These are phyloP conservation scores for Peromyscus eremicus DNA, from an alignment of 2,797 vertebrate genomes.

Conservation along the genomic window DNA sequence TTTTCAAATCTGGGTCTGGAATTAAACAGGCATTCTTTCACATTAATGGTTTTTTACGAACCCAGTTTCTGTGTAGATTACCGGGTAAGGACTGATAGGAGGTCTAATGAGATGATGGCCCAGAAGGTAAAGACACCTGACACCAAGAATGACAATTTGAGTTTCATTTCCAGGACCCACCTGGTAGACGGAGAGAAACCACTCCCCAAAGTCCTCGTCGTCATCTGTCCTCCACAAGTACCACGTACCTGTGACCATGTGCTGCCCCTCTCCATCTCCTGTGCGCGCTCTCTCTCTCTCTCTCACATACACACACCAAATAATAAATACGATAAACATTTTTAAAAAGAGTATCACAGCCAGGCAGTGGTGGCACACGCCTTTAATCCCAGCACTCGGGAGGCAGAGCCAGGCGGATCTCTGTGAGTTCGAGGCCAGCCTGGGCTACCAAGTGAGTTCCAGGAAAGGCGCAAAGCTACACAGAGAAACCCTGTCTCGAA, in stretches of 20 bases:
- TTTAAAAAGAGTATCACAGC: neutral
- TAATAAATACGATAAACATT: neutral
- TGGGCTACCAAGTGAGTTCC: too few relatives aligned
- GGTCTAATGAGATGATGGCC: neutral
- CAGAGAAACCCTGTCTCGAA: too few relatives aligned
- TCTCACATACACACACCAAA: neutral
- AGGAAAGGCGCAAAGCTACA: too few relatives aligned
- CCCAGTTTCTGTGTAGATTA: neutral
- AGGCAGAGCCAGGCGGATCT: too few relatives aligned
- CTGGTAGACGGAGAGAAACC: neutral
- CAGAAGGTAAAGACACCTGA: neutral
- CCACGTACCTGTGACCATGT: neutral
- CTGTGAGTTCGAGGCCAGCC: too few relatives aligned
- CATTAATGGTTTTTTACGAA: slow-evolving; percentile 24
- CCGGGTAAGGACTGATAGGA: neutral
- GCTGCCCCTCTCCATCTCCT: too few relatives aligned
- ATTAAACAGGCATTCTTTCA: slow-evolving; percentile 2
- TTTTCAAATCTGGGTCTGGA: slow-evolving; percentile 7
- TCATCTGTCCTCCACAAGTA: neutral
- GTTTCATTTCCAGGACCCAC: neutral
- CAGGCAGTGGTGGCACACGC: too few relatives aligned
- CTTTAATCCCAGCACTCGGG: too few relatives aligned
- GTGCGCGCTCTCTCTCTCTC: neutral
- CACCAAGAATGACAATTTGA: neutral
- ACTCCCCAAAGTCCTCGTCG: neutral